A percentile compares a stretch with the other conserved stretches of the same genome.
Conservation (phyloP, 2,888 invertebrate species). For the Dendrolimus houi region DNA sequence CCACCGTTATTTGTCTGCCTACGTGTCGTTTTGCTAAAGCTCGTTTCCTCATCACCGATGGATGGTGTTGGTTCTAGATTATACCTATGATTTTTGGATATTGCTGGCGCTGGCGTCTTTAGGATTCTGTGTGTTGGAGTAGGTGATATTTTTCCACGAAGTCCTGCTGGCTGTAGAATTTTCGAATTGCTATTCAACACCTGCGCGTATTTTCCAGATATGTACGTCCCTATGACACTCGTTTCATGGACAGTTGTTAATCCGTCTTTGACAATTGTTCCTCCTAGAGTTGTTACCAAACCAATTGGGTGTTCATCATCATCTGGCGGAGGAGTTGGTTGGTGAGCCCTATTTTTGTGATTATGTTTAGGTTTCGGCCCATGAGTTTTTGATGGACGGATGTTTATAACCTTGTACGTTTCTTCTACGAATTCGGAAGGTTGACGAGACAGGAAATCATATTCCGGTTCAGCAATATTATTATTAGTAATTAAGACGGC, state of each 20-base stretch:
- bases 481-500: slow-evolving; percentile 80
- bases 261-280: slow-evolving; percentile 88
- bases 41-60: slow-evolving; percentile 78
- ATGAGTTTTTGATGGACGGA: slow-evolving; percentile 80
- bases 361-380: slow-evolving; percentile 62
- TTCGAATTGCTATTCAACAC: slow-evolving; percentile 89
- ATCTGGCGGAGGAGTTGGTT: slow-evolving; percentile 59
- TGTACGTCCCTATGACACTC: slow-evolving; percentile 91
- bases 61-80: slow-evolving; percentile 81
- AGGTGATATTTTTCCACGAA: slow-evolving; percentile 80
- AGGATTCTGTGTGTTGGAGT: slow-evolving; percentile 81
- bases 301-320: slow-evolving; percentile 85
- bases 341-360: slow-evolving; percentile 54
- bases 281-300: slow-evolving; percentile 88
- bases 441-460: slow-evolving; percentile 89
- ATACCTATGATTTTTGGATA: slow-evolving; percentile 69
- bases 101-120: slow-evolving; percentile 84
- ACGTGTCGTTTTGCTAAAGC: slow-evolving; percentile 71
- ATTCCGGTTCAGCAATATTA: slow-evolving; percentile 87
- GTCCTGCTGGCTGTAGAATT: slow-evolving; percentile 63
- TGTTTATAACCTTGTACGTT: slow-evolving; percentile 88
- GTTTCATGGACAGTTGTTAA: slow-evolving; percentile 91
- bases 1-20: slow-evolving; percentile 64
- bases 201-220: slow-evolving; percentile 92
- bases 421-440: slow-evolving; percentile 91